Evolutionary conservation across 2,113 vertebrate genomes (phyloP), one percentile per base, ranked within the genome.

Genomic region (Archocentrus centrarchus): DNA sequence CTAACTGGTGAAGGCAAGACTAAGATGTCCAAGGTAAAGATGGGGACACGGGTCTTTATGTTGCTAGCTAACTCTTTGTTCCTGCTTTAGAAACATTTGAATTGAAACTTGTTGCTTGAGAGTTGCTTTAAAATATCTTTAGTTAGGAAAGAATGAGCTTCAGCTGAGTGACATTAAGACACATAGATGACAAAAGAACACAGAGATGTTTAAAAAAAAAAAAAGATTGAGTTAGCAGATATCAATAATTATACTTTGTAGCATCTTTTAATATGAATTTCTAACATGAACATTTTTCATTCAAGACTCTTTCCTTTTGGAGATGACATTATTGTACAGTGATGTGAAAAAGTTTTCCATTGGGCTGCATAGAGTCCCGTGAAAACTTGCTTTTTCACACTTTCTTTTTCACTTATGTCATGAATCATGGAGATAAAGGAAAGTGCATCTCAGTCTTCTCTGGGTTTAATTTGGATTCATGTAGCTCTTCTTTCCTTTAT

Each of bases 21-120:
- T 76, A 99, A 99, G 95, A 98, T 99, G 97, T 98, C 98, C 58
- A 99, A 99, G 96, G 98, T 99, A 97, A 90, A 86, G 41, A 47
- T 20, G 14, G 6, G 2, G 9, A n/a, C 5, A 13, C 6, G 5
- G 11, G 24, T 70, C 66, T 50, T 47, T 30, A 24, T 20, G 41
- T 20, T 50, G 24, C 5, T 20, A 53, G 18, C 50, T 53, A 9
- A 6, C 8, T 2, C 20, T 11, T 57, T 55, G 9, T n/a, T 70
- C 64, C 64, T 30, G 24, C 47, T 17, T 50, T 44, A 30, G 44
- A 70, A 50, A 47, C 9, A 73, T 70, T 47, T 47, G 3, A 13
- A 47, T 30, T 32, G 9, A 73, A 53, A 73, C 66, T 73, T 70
- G 17, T 7, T 66, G 37, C 35, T 30, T 64, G 62, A 64, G 11